phyloP scores from a whole-genome alignment of 2,888 invertebrate genomes.

The Agrotis ipsilon region DNA sequence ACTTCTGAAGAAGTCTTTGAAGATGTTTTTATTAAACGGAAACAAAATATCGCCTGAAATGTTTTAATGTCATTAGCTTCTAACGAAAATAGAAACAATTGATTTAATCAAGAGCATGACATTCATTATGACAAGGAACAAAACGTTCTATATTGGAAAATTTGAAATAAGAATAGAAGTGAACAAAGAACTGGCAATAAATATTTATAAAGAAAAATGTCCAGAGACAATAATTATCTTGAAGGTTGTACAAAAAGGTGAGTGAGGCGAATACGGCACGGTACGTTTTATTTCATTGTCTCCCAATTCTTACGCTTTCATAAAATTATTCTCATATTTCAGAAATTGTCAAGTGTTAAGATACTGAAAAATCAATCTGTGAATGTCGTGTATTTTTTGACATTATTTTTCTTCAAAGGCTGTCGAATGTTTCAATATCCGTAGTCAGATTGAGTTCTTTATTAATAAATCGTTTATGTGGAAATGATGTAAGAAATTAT shows the following conservation, averaged over 20 bases:
- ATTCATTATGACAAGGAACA: conserved; percentile 32
- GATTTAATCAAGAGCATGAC: conserved; percentile 33
- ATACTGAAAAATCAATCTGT: conserved; percentile 52
- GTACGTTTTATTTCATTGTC: conserved; percentile 65
- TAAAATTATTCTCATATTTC: conserved; percentile 47
- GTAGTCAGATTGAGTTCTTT: conserved; percentile 25
- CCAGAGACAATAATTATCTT: conserved; percentile 60
- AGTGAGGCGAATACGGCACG: conserved; percentile 49
- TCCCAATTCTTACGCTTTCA: conserved; percentile 46
- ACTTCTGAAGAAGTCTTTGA: neutral
- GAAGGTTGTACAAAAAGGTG: conserved; percentile 52
- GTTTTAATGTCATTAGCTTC: conserved; percentile 14
- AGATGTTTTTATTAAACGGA: neutral
- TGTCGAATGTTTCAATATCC: conserved; percentile 41
- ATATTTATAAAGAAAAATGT: conserved; percentile 54
- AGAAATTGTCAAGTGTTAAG: conserved; percentile 36
- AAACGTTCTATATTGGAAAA: conserved; percentile 14
- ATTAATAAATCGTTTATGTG: conserved; percentile 30
- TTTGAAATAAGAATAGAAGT: conserved; percentile 30
- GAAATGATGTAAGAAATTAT: conserved; percentile 16
- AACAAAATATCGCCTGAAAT: neutral
- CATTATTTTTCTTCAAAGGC: conserved; percentile 32
- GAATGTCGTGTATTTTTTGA: conserved; percentile 45
- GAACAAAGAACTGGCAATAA: conserved; percentile 50
- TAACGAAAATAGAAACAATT: conserved; percentile 29